Percentiles rank a stretch among this genome's conserved stretches.
Conservation (phyloP, 2,113 vertebrate species). For the Atractosteus spatula region DNA sequence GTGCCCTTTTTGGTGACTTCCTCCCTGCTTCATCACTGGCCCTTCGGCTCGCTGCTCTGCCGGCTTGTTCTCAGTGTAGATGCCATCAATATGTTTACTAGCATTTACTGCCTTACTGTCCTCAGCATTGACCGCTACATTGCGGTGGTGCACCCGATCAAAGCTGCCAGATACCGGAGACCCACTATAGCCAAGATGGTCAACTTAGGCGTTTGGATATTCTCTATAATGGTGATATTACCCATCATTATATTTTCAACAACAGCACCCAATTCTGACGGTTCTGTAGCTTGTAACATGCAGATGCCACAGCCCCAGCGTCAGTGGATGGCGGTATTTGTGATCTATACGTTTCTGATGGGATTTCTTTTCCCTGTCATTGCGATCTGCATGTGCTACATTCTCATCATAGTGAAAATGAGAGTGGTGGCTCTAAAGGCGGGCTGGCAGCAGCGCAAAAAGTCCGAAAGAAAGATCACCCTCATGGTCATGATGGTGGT, state of each 20-base stretch:
- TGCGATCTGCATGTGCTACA: conserved; percentile 86
- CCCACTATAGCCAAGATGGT: conserved; percentile 85
- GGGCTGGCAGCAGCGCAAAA: conserved; percentile 86
- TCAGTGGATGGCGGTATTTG: conserved; percentile 82
- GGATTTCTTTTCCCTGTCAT: conserved; percentile 84
- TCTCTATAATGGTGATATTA: conserved; percentile 81
- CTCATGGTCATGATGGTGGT: conserved; percentile 91
- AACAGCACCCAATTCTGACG: conserved; percentile 78
- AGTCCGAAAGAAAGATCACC: conserved; percentile 84
- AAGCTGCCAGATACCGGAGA: conserved; percentile 81
- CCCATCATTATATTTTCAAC: conserved; percentile 85
- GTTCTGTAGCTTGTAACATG: conserved; percentile 86
- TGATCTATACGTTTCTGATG: conserved; percentile 85
- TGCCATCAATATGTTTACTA: conserved; percentile 93
- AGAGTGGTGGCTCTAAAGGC: conserved; percentile 85
- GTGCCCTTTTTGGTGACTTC: conserved; percentile 87
- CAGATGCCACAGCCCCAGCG: conserved; percentile 83
- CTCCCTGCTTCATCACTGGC: conserved; percentile 84
- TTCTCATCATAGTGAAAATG: conserved; percentile 87
- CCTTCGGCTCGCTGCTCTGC: conserved; percentile 82
- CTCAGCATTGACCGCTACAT: conserved; percentile 86
- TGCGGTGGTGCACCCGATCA: conserved; percentile 87
- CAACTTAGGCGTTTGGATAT: conserved; percentile 80
- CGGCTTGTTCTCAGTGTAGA: conserved; percentile 86
- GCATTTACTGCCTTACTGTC: conserved; percentile 85